Base-by-base conservation (phyloP, 2,797 vertebrate species). In the Rhynchonycteris naso region DNA sequence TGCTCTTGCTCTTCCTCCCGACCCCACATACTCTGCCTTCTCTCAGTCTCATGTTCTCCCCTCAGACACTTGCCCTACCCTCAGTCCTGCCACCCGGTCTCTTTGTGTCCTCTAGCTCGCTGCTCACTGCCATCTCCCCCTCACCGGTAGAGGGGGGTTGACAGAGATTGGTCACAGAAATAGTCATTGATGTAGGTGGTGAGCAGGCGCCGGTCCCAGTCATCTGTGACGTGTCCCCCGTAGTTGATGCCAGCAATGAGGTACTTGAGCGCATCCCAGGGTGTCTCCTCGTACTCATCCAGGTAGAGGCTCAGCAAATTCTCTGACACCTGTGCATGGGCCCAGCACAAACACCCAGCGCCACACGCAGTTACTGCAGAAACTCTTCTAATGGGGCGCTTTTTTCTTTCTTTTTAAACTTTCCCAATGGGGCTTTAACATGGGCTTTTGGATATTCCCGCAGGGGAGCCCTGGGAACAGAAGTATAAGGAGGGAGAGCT, bases 221-320 rank as follows among this genome's bases (percentile, higher is more conserved):
- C 99, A 26, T 99, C 99, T 0, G 99, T 99, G 86, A 99, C 98
- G 1, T 99, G 99, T 86, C 99, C 99, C 26, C 99, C 99, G 0
- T 99, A 99, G 97, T 98, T 99, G 96, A 99, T 97, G 0, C 98
- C 99, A 0, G 99, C 98, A 1, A 99, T 99, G 84, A 99, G 99
- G 96, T 99, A 99, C 97, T 98, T 99, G 47, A 99, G 98, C 0
- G 99, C 98, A 2, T 99, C 99, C 99, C 99, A 99, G 50, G 99
- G 99, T 4, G 99, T 98, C 89, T 99, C 98, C 86, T 99, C 98
- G 1, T 99, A 99, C 88, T 99, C 99, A n/a, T 99, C 98, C 97
- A 99, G 98, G 96, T 99, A 99, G 58, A 99, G 98, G 91, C 98
- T 98, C 88, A 99, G 98, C 91, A 99, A 98, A 91, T 97, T 99